Evolutionary conservation across 1,140 invertebrate genomes (phyloP).

Genomic region (Stenopsyche tienmushanensis): DNA sequence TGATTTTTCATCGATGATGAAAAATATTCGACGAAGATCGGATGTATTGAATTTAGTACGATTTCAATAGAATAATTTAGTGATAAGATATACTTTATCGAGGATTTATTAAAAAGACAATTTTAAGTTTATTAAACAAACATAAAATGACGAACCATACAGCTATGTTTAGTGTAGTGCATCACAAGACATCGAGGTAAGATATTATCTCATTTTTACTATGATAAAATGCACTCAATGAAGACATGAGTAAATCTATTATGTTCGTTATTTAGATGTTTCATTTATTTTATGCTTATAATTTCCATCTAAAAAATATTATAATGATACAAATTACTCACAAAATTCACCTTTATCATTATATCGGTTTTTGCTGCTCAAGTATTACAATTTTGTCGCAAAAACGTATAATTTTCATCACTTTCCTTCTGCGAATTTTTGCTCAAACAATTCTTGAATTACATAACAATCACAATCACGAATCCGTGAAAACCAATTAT

Average conservation of each 20-base stretch:
- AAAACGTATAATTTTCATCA: too few relatives aligned
- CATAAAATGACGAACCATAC: neutral
- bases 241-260: too few relatives aligned
- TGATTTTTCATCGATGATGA: neutral
- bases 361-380: too few relatives aligned
- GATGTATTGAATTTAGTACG: neutral
- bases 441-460: too few relatives aligned
- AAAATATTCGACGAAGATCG: neutral
- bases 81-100: neutral
- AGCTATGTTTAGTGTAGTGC: constrained; percentile 26
- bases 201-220: constrained; percentile 21
- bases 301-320: too few relatives aligned
- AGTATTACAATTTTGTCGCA: too few relatives aligned
- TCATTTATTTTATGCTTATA: too few relatives aligned
- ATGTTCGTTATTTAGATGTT: too few relatives aligned
- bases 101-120: constrained; percentile 1
- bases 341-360: too few relatives aligned
- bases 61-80: neutral
- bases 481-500: constrained; percentile 3
- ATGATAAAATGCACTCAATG: too few relatives aligned
- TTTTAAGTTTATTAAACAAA: neutral
- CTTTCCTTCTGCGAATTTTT: neutral
- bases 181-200: constrained; percentile 37
- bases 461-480: neutral
- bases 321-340: too few relatives aligned